Conservation (phyloP, 2,113 vertebrate species). For the Dipodomys spectabilis region DNA sequence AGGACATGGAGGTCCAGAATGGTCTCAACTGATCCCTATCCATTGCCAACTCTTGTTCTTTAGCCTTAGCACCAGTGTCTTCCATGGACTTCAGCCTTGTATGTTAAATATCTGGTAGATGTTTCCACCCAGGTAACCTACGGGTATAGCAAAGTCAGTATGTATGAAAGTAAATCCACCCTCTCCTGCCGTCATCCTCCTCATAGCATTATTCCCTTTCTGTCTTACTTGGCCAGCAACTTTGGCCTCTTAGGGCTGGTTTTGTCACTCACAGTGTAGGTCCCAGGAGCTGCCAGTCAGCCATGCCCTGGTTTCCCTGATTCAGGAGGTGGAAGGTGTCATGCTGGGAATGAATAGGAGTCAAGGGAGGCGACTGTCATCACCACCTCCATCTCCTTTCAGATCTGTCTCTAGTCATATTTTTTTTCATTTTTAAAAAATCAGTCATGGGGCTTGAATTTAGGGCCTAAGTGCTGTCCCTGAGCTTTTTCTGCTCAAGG, state of each 20-base stretch:
- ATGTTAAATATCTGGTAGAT: background rate
- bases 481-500: no score
- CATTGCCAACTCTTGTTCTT: background rate
- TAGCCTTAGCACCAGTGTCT: background rate
- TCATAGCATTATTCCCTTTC: background rate
- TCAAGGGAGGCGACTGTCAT: background rate
- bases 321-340: background rate
- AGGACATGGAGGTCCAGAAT: background rate
- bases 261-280: background rate
- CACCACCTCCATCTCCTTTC: background rate
- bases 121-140: background rate
- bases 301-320: background rate
- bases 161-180: background rate
- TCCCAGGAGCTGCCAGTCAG: background rate
- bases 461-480: no score
- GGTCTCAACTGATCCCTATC: background rate
- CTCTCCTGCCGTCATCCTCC: background rate
- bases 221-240: background rate
- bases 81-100: background rate
- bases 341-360: background rate
- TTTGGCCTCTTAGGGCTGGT: background rate
- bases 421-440: no score
- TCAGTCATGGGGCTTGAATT: no score
- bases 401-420: background rate
- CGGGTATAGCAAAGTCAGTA: background rate